Conservation (phyloP, 2,797 vertebrate species). For the Poeciliopsis turneri region DNA sequence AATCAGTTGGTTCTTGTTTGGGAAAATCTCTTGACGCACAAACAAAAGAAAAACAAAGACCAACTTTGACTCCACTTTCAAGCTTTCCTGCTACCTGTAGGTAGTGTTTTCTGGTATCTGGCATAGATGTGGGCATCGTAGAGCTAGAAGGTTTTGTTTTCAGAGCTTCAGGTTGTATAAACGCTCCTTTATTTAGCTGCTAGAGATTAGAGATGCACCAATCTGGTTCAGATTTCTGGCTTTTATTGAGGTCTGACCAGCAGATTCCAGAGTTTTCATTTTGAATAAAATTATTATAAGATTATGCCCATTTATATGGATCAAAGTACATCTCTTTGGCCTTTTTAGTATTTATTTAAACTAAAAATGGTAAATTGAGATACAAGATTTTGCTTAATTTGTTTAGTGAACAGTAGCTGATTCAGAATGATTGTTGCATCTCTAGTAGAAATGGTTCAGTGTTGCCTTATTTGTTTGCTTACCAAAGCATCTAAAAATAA, state of each 20-base stretch:
- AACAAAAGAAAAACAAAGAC: conserved; percentile 7
- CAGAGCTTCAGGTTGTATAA: conserved; percentile 1
- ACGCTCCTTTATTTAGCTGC: background rate
- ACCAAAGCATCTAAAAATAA: background rate
- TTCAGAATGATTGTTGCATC: conserved; percentile 6
- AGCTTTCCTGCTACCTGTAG: conserved; percentile 31
- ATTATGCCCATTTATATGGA: background rate
- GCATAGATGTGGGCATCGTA: conserved; percentile 24
- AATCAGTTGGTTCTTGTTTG: conserved; percentile 4
- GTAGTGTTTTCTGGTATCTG: conserved; percentile 19
- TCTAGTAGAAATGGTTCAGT: conserved; percentile 6
- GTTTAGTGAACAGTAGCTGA: background rate
- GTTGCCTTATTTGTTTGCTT: background rate
- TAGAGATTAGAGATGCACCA: conserved; percentile 3
- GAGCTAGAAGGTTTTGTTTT: conserved; percentile 16
- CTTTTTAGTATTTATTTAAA: background rate
- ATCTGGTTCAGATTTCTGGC: background rate
- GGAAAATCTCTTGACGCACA: background rate
- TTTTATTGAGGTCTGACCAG: background rate
- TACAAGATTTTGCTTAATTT: background rate
- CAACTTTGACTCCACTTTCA: background rate
- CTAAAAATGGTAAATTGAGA: background rate
- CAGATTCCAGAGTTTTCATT: background rate
- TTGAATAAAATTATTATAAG: too few relatives aligned
- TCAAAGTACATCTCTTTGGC: background rate